Base-by-base conservation (phyloP, 2,113 vertebrate species). In the Carassius carassius region DNA sequence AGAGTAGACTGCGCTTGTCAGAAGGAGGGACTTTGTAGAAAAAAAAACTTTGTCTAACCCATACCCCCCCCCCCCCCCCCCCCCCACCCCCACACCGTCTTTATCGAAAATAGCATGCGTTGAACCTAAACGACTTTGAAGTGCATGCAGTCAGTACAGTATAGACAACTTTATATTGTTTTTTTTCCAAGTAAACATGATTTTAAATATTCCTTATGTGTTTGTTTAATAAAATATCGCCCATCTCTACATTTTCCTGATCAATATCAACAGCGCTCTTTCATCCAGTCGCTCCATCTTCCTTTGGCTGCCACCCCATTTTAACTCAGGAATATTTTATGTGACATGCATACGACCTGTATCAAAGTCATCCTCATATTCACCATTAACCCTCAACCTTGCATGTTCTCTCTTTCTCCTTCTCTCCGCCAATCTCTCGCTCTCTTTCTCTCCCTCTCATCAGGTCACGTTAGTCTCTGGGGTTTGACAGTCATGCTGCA, bases 391-490 rank as follows among this genome's bases (percentile, higher is more conserved):
- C 85, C 83, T 83, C 78, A 37, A 65, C 47, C 23, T 32, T 11
- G 29, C 69, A 54, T 76, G 74, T 54, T 54, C 74, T 65, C n/a
- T 23, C 21, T 81, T 16, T 72, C 5, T 16, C 56, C 21, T 62
- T 25, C 41, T 54, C 56, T 80, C 70, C 4, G 7, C 47, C 74
- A 54, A 54, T 72, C 54, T 5, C 23, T 41, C 19, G 10, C 23
- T 75, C 49, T 75, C 74, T 25, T 44, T n/a, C 56, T 49, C 44
- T 70, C 74, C 4, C 70, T 78, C 83, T 81, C 32, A 83, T 86
- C 82, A 77, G 84, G 74, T 81, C 84, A 86, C 3, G 47, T 81
- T 88, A 84, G 82, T 67, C 74, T 72, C 82, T 73, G 49, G 56
- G 67, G 73, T 67, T 72, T 81, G 87, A 81, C 81, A 78, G 84